A percentile compares a stretch with the other conserved stretches of the same genome.
Evolutionary conservation across 2,797 vertebrate species (phyloP).

Genomic region (Hydrolagus colliei): DNA sequence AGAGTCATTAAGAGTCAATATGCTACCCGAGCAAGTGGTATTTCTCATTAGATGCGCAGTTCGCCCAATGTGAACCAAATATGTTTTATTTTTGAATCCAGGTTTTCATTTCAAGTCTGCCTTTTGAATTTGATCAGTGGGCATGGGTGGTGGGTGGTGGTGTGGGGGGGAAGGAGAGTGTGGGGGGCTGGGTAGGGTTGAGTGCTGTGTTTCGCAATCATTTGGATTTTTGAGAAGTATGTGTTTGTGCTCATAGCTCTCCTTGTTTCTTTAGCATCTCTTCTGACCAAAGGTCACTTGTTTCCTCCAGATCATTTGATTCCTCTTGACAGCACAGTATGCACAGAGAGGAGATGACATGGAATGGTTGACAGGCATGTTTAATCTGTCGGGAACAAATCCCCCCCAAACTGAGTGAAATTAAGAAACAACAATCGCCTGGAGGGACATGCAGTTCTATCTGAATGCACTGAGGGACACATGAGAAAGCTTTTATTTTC

Average conservation of each 20-base stretch:
- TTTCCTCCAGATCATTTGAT: slow-evolving; percentile 51
- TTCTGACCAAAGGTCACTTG: slow-evolving; percentile 47
- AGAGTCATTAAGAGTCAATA: background rate
- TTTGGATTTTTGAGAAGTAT: slow-evolving; percentile 34
- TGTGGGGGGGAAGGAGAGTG: too few species aligned
- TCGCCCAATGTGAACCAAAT: background rate
- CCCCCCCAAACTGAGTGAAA: slow-evolving; percentile 33
- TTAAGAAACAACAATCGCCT: background rate
- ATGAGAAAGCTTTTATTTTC: background rate
- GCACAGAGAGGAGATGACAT: slow-evolving; percentile 35
- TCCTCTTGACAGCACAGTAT: slow-evolving; percentile 57
- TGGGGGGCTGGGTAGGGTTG: too few species aligned
- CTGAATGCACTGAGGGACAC: background rate
- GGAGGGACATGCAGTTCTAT: slow-evolving; percentile 2
- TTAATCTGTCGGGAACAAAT: slow-evolving; percentile 55
- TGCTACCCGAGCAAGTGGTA: background rate
- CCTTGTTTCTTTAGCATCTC: slow-evolving; percentile 32
- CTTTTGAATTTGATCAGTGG: slow-evolving; percentile 32
- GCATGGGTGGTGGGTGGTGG: slow-evolving; percentile 32
- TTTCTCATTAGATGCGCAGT: background rate
- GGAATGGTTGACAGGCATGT: slow-evolving; percentile 51
- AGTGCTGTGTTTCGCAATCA: slow-evolving; percentile 22
- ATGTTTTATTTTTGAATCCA: background rate
- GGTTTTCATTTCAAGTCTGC: background rate
- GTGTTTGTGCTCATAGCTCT: slow-evolving; percentile 27